Conservation (phyloP, 2,888 invertebrate genomes). For the Diarsia brunnea region DNA sequence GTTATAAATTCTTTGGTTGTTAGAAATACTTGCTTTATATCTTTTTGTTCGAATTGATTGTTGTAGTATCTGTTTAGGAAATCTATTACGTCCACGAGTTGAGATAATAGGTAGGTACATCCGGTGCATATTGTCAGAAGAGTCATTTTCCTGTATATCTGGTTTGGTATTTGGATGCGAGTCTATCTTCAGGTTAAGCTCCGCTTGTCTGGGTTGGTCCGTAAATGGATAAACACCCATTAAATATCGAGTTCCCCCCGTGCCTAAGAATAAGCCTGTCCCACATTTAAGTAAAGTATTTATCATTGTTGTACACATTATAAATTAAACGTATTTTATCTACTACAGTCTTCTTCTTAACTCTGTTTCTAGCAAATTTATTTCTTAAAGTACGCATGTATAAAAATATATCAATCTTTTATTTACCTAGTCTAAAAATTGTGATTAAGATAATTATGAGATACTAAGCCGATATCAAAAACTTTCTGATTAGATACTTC, state of each 20-base stretch:
- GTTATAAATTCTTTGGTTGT: conserved; percentile 33
- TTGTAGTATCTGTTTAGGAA: conserved; percentile 12
- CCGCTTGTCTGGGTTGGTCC: too few species aligned
- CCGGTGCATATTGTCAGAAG: background rate
- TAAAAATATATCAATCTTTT: conserved; percentile 1
- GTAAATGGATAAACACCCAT: too few species aligned
- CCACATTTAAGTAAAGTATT: conserved; percentile 2
- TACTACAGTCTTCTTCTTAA: background rate
- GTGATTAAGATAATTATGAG: background rate
- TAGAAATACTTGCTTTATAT: background rate
- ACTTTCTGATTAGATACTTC: too few species aligned
- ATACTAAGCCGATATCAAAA: background rate
- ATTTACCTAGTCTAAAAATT: conserved; percentile 14
- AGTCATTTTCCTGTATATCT: background rate
- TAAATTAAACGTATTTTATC: conserved; percentile 7
- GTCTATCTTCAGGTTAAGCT: too few species aligned
- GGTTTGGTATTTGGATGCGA: too few species aligned
- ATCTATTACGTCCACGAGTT: conserved; percentile 9
- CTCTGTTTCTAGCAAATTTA: background rate
- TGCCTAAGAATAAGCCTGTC: too few species aligned
- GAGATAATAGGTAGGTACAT: too few species aligned
- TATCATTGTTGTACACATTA: conserved; percentile 12
- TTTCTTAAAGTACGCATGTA: too few species aligned
- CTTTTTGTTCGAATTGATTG: conserved; percentile 19
- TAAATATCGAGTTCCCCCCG: too few species aligned